Evolutionary conservation across 2,113 vertebrate genomes (phyloP), one percentile per base, ranked within the genome.

Genomic region (Chauna torquata): DNA sequence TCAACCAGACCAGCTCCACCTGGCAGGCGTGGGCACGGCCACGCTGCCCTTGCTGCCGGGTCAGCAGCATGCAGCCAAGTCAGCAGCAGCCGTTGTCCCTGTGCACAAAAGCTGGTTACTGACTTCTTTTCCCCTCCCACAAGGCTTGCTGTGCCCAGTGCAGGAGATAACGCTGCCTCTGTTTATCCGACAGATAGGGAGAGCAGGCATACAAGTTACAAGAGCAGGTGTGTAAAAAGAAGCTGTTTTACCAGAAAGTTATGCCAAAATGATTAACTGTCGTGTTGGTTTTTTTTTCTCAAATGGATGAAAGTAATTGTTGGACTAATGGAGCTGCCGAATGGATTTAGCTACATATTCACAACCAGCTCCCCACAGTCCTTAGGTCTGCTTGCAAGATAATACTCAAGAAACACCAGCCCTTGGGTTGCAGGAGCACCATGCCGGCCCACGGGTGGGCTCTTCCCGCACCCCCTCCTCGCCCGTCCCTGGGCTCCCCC

Each of bases 121-220:
- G 64, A 64, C 23, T 47, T 65, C 15, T 42, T 49, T 75, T 80
- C 18, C 28, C 16, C 12, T 71, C 49, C 61, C 28, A 36, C 4
- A 3, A 54, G 20, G 44, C 54, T 44, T 12, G 0, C 9, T 20
- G 25, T 42, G 38, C 70, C 23, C 8, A 7, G 19, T 3, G 1
- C 47, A 79, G 86, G 44, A 82, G 40, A 9, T 27, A 55, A 25
- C 0, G 0, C 58, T 1, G 3, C 16, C 40, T 82, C n/a, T 18
- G 38, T 49, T 32, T 61, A n/a, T 76, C 38, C 14, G 2, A 68
- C 49, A 45, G 62, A 38, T 0, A 25, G 15, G 1, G 12, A 40
- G n/a, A 55, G 54, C 54, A 68, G 74, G 59, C 27, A 5, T 8
- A 18, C 9, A 44, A 94, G 34, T 59, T 44, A 16, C 62, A 34